Conservation (phyloP, 2,888 invertebrate species). For the Phortica okadai region DNA sequence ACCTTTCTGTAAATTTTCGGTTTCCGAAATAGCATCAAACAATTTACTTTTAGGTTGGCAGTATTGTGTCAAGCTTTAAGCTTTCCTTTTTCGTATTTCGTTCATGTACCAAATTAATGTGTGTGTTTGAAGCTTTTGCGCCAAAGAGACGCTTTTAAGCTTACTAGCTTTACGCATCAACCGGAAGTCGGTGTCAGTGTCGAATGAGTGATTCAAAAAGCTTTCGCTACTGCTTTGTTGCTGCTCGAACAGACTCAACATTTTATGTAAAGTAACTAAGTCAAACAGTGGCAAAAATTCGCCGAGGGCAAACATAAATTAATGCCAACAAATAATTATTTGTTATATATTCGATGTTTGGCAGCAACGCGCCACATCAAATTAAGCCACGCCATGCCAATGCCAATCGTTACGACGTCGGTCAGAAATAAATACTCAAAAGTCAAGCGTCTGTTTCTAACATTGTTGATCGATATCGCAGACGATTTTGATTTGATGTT, state of each 20-base stretch:
- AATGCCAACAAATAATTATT: conserved; percentile 12
- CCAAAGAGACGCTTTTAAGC: too few relatives aligned
- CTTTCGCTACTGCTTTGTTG: neutral
- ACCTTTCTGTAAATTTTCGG: too few relatives aligned
- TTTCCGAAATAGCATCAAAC: too few relatives aligned
- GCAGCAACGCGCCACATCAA: neutral
- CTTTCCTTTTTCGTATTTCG: too few relatives aligned
- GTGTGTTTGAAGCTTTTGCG: too few relatives aligned
- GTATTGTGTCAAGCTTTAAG: too few relatives aligned
- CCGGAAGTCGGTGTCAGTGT: neutral
- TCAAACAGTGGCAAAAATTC: neutral
- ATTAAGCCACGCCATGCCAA: neutral
- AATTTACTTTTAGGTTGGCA: too few relatives aligned
- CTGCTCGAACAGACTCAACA: neutral
- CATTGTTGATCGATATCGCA: neutral
- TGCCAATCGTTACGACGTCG: neutral
- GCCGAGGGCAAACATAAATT: conserved; percentile 13
- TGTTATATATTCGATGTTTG: neutral
- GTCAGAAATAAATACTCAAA: neutral
- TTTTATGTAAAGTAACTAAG: neutral
- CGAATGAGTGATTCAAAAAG: neutral
- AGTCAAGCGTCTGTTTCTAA: neutral
- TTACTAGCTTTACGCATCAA: neutral
- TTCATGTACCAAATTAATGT: too few relatives aligned
- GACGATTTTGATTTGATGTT: conserved; percentile 12